Evolutionary conservation across 2,888 invertebrate genomes (phyloP).

Genomic region (Seladonia tumulorum): DNA sequence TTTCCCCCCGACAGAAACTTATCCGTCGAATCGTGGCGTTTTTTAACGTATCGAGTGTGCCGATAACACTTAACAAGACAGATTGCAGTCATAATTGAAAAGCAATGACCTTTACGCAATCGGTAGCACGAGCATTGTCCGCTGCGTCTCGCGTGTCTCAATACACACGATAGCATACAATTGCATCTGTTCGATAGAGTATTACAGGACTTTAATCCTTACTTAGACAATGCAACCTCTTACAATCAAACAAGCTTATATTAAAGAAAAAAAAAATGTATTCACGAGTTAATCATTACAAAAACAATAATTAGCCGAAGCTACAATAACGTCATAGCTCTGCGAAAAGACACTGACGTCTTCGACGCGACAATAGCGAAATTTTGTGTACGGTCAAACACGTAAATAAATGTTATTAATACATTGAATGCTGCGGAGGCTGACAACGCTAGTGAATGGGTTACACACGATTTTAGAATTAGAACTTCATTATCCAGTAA

Average conservation of each 20-base stretch:
- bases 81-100: slow-evolving; percentile 18
- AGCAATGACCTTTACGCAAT: slow-evolving; percentile 26
- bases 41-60: slow-evolving; percentile 12
- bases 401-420: too few relatives aligned
- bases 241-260: background rate
- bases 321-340: too few relatives aligned
- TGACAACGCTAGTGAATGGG: too few relatives aligned
- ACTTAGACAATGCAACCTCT: background rate
- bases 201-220: background rate
- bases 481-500: too few relatives aligned
- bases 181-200: background rate
- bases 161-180: background rate
- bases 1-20: slow-evolving; percentile 1
- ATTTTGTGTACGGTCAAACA: too few relatives aligned
- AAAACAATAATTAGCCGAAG: too few relatives aligned
- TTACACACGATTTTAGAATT: too few relatives aligned
- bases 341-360: too few relatives aligned
- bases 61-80: slow-evolving; percentile 2
- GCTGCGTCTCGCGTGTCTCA: background rate
- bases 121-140: background rate
- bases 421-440: too few relatives aligned
- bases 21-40: slow-evolving; percentile 8
- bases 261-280: too few relatives aligned
- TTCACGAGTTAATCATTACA: too few relatives aligned
- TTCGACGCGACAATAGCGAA: too few relatives aligned